Evolutionary conservation across 2,888 invertebrate species (phyloP), one percentile per base, ranked within the genome.

Genomic region (Beris morrisii): DNA sequence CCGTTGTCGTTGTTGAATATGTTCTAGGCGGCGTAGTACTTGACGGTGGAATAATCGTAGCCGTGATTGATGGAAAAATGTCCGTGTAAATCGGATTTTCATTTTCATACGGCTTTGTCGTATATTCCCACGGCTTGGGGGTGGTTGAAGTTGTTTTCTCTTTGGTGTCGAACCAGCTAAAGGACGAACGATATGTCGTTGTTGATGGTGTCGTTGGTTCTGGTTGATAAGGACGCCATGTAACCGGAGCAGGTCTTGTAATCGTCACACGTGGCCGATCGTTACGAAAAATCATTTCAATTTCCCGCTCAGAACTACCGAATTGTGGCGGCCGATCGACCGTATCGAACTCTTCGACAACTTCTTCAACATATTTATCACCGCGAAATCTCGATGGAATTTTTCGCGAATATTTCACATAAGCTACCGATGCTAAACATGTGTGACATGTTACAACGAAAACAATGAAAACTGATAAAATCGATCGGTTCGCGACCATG

Each of bases 301-400:
- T 55, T 11, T 53, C 52, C 15, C 38, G 32, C 45, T 68, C 66
- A 4, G 63, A 45, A 31, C 52, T 32, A 1, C 66, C 68, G 52
- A 55, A 68, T 28, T 15, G 31, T 4, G 66, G 68, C 13, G 68
- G 68, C 30, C 3, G 28, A 46, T 57, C 45, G 11, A 56, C 44
- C n/a, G 52, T 66, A 30, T 53, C 53, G 45, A 68, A 68, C 46
- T 68, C 68, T 53, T 68, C 68, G 7, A 66, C 63, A n/a, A 68
- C 48, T 28, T 68, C 68, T 64, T 66, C 68, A 7, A 68, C 57
- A 57, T 66, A 66, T 5, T 63, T 44, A 46, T 68, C 68, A 43
- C 63, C 58, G 4, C 57, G 31, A 13, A 63, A 54, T 43, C 45
- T 22, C 11, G 68, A 44, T 4, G 68, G 67, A n/a, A 54, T 11